These are phyloP conservation scores for Eretmocerus hayati DNA, from an alignment of 2,888 invertebrate species.

Conservation along the genomic window DNA sequence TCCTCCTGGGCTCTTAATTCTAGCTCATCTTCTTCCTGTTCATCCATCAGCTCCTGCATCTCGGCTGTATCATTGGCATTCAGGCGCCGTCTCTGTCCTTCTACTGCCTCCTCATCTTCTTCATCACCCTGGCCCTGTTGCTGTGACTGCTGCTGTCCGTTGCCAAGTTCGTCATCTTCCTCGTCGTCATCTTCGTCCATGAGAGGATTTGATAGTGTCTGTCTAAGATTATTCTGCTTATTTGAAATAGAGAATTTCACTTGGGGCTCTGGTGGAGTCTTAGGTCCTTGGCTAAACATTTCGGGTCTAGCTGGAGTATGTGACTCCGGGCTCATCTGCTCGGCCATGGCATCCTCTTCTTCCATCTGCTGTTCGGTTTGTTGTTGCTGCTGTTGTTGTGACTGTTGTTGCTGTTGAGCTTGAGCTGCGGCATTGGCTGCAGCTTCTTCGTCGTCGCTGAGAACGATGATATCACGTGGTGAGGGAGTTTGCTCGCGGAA, in stretches of 20 bases:
- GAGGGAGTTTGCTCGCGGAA: slow-evolving; percentile 77
- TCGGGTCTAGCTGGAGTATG: slow-evolving; percentile 35
- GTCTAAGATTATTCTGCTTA: slow-evolving; percentile 37
- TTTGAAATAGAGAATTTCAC: slow-evolving; percentile 57
- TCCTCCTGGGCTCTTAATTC: slow-evolving; percentile 44
- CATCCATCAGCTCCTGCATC: slow-evolving; percentile 46
- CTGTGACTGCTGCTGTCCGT: slow-evolving; percentile 39
- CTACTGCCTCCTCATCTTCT: background rate
- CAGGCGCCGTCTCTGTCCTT: too few species aligned
- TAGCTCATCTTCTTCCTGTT: slow-evolving; percentile 39
- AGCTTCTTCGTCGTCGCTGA: slow-evolving; percentile 71
- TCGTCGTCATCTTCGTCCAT: slow-evolving; percentile 54
- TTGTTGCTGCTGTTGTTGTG: slow-evolving; percentile 27
- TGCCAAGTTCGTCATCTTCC: slow-evolving; percentile 41
- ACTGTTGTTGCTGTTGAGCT: slow-evolving; percentile 23
- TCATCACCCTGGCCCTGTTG: background rate
- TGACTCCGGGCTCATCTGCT: slow-evolving; percentile 29
- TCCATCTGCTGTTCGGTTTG: slow-evolving; percentile 15
- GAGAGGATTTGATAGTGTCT: slow-evolving; percentile 53
- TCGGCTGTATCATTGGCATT: slow-evolving; percentile 7
- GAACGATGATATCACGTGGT: slow-evolving; percentile 72
- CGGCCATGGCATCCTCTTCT: slow-evolving; percentile 16
- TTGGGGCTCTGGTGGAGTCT: slow-evolving; percentile 69
- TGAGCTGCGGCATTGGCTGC: slow-evolving; percentile 25
- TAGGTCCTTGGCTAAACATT: slow-evolving; percentile 52